Evolutionary conservation across 2,888 invertebrate genomes (phyloP).

Genomic region (Catocala fraxini): DNA sequence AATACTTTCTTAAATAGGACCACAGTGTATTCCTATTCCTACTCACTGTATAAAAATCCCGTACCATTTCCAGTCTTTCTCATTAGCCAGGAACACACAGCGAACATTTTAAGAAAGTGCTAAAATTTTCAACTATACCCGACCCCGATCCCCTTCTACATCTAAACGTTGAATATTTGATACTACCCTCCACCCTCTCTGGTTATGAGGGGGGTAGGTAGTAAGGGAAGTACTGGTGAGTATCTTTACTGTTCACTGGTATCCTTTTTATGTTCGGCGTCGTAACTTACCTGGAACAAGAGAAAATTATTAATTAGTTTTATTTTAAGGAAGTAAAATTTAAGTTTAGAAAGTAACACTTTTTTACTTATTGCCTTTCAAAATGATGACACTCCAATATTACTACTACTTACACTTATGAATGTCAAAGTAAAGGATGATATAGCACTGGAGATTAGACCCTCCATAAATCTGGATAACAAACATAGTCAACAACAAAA

Average conservation of each 20-base stretch:
- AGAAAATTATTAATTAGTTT: neutral
- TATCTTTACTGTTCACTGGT: slow-evolving; percentile 7
- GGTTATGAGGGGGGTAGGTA: slow-evolving; percentile 13
- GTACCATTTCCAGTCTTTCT: neutral
- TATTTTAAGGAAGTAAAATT: no score
- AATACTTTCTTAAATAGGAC: no score
- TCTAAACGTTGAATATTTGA: slow-evolving; percentile 35
- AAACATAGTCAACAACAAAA: no score
- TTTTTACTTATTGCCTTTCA: no score
- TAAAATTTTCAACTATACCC: slow-evolving; percentile 33
- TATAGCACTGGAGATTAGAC: no score
- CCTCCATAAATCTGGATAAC: no score
- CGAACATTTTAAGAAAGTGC: slow-evolving; percentile 5
- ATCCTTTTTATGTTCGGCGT: neutral
- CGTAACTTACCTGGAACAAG: neutral
- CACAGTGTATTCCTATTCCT: no score
- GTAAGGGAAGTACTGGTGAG: slow-evolving; percentile 12
- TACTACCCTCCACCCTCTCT: slow-evolving; percentile 17
- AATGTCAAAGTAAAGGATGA: no score
- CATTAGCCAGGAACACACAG: neutral
- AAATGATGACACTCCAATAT: no score
- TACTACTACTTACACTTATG: no score
- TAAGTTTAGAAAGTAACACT: no score
- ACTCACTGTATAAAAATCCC: no score
- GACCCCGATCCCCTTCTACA: slow-evolving; percentile 14